These are phyloP conservation scores for Ennomos erosarius DNA, from an alignment of 2,888 invertebrate genomes.

Conservation along the genomic window DNA sequence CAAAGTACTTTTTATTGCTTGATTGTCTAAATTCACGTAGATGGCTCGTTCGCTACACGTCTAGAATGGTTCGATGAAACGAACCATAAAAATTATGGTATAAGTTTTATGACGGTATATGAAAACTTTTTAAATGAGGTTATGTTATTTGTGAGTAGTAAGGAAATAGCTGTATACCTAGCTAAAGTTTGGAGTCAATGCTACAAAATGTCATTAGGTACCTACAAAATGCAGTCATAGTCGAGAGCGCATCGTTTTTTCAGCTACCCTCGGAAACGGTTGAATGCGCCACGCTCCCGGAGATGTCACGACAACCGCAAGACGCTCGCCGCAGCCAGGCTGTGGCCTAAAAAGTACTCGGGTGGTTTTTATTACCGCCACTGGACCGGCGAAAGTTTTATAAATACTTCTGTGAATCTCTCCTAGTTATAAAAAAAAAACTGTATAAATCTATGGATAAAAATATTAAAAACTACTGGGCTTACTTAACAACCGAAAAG, in stretches of 20 bases:
- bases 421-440: too few relatives aligned
- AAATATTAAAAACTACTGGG: too few relatives aligned
- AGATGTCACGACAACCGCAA: conserved; percentile 69
- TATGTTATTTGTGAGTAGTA: too few relatives aligned
- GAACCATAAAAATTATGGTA: background rate
- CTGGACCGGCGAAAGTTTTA: background rate
- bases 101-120: background rate
- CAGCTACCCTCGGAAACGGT: conserved; percentile 68
- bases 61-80: conserved; percentile 7
- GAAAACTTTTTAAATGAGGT: too few relatives aligned
- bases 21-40: conserved; percentile 59
- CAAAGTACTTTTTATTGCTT: conserved; percentile 65
- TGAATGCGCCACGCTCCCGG: conserved; percentile 57
- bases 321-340: conserved; percentile 6
- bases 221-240: conserved; percentile 51
- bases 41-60: conserved; percentile 10
- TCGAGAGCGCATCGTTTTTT: conserved; percentile 71
- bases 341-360: conserved; percentile 20
- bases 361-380: conserved; percentile 18
- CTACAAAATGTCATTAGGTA: too few relatives aligned
- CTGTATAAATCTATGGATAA: too few relatives aligned
- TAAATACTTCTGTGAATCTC: too few relatives aligned
- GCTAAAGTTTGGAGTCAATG: too few relatives aligned
- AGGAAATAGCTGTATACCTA: too few relatives aligned
- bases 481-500: too few relatives aligned